phyloP scores from a whole-genome alignment of 2,113 vertebrate species.

The Lanius ludovicianus region DNA sequence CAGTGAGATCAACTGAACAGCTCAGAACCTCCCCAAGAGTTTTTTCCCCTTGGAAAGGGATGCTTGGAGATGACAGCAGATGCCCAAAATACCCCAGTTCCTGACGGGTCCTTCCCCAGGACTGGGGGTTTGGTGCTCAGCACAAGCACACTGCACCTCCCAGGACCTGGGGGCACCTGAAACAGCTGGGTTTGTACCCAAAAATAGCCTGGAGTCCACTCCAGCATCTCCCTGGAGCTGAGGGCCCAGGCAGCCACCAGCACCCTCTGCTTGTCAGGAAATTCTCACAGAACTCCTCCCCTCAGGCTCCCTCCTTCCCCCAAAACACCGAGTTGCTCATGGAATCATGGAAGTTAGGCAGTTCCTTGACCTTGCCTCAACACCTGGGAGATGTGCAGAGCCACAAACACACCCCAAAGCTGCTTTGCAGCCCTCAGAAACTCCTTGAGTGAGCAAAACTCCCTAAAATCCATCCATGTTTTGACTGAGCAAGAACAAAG shows the following conservation, averaged over 20 bases:
- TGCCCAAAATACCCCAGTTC: not conserved
- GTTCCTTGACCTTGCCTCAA: not conserved
- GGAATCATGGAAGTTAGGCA: not conserved
- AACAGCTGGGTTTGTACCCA: not conserved
- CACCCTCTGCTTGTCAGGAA: not conserved
- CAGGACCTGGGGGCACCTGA: not conserved
- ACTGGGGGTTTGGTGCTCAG: not conserved
- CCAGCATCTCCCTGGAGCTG: not conserved
- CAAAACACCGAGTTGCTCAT: not conserved
- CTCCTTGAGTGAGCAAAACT: not conserved
- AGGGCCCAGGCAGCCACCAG: not conserved
- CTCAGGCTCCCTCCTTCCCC: not conserved
- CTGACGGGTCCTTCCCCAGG: not conserved
- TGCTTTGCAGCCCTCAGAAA: not conserved
- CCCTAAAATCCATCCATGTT: not conserved
- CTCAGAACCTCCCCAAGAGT: not conserved
- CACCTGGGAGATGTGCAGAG: not conserved
- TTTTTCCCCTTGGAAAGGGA: not conserved
- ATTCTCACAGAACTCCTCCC: not conserved
- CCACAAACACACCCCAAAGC: not conserved
- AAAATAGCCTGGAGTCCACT: not conserved
- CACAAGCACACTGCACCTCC: not conserved
- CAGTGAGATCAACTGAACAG: not conserved
- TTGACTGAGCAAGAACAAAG: constrained; percentile 37
- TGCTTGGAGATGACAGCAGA: not conserved